phyloP scores from a whole-genome alignment of 2,888 invertebrate genomes.

The Latheticus oryzae region DNA sequence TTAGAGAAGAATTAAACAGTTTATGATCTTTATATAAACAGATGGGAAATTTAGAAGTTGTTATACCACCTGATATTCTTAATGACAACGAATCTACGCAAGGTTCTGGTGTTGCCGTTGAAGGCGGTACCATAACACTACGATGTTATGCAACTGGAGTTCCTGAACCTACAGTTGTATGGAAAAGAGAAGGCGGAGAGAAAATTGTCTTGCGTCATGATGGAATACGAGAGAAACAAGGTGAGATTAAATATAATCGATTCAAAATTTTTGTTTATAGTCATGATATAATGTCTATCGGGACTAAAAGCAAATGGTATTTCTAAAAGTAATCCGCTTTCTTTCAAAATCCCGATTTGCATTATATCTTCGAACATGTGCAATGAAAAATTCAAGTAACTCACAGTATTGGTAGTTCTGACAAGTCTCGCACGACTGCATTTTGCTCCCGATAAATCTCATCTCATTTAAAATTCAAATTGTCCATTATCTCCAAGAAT shows the following conservation, averaged over 20 bases:
- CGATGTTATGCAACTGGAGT: constrained; percentile 85
- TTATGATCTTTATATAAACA: too few species aligned
- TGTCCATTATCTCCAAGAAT: constrained; percentile 59
- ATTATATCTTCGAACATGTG: constrained; percentile 59
- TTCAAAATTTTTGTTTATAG: constrained; percentile 42
- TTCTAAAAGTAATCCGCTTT: constrained; percentile 57
- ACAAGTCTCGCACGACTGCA: constrained; percentile 59
- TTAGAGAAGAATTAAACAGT: too few species aligned
- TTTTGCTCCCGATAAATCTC: constrained; percentile 61
- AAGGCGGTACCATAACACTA: constrained; percentile 82
- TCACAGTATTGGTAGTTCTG: constrained; percentile 60
- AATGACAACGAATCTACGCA: constrained; percentile 77
- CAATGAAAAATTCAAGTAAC: constrained; percentile 63
- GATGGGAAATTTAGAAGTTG: constrained; percentile 89
- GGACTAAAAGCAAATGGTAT: constrained; percentile 56
- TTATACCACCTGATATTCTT: constrained; percentile 88
- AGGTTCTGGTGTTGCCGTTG: constrained; percentile 81
- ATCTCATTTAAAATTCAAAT: constrained; percentile 64
- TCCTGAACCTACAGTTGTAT: constrained; percentile 82
- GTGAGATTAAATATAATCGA: too few species aligned
- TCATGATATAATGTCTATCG: constrained; percentile 43
- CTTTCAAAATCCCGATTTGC: constrained; percentile 57
- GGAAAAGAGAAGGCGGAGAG: constrained; percentile 83
- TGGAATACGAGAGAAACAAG: constrained; percentile 77
- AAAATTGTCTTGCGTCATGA: constrained; percentile 82